Percentiles rank a stretch among this genome's conserved stretches.
These are phyloP conservation scores for Styela clava DNA, from an alignment of 23 tunicate species.

Conservation along the genomic window DNA sequence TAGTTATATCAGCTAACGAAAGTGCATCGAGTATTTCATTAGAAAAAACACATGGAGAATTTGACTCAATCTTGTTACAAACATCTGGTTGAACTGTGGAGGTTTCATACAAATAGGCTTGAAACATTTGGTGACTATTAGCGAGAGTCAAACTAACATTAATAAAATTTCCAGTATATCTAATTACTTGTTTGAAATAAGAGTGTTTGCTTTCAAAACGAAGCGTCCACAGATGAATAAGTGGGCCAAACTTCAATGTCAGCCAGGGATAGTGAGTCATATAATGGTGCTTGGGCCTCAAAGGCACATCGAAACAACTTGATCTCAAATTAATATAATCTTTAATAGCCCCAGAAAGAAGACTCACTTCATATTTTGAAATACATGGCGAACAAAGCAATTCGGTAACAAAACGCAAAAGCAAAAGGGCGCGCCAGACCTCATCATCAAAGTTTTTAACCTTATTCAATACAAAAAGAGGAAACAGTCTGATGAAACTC, in stretches of 20 bases:
- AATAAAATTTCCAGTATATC: constrained; percentile 28
- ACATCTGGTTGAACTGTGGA: no score
- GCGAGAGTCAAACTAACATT: constrained; percentile 36
- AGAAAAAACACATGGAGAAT: no score
- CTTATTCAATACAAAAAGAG: constrained; percentile 29
- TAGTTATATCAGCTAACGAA: no score
- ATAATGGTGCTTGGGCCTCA: constrained; percentile 60
- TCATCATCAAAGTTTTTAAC: constrained; percentile 12
- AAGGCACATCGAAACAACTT: constrained; percentile 22
- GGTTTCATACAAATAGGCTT: constrained; percentile 24
- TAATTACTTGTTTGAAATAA: constrained; percentile 37
- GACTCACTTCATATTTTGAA: neutral
- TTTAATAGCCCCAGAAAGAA: neutral
- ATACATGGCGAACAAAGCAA: constrained; percentile 1
- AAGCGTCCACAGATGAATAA: constrained; percentile 41
- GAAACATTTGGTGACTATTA: constrained; percentile 40
- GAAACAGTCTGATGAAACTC: constrained; percentile 48
- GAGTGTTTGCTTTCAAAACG: constrained; percentile 50
- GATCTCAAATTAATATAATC: constrained; percentile 32
- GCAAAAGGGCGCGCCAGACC: constrained; percentile 31
- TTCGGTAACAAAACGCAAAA: constrained; percentile 18
- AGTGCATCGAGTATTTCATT: no score
- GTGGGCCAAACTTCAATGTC: constrained; percentile 35
- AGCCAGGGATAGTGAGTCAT: constrained; percentile 38
- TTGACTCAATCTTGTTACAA: no score